These are phyloP conservation scores for Agrochola litura DNA, from an alignment of 2,888 invertebrate species.

Conservation along the genomic window DNA sequence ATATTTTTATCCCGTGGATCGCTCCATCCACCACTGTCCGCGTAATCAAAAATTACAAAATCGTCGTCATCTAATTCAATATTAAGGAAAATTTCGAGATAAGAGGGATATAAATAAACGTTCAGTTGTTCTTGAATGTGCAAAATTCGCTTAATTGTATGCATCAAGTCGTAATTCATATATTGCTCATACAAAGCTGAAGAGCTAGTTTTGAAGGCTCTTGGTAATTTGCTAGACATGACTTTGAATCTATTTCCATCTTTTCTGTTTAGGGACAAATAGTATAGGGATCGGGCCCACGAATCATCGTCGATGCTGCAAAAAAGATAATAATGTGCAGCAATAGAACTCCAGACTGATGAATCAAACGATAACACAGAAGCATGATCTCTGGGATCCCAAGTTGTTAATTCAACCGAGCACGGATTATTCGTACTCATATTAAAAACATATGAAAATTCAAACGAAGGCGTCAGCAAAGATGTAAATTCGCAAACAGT, in stretches of 20 bases:
- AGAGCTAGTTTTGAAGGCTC: constrained; percentile 71
- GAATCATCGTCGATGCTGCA: constrained; percentile 78
- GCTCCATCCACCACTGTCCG: constrained; percentile 76
- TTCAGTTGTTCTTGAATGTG: constrained; percentile 62
- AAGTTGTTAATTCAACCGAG: constrained; percentile 70
- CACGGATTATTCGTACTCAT: constrained; percentile 63
- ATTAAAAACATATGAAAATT: constrained; percentile 40
- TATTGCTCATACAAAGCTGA: constrained; percentile 53
- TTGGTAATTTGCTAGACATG: constrained; percentile 72
- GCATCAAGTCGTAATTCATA: constrained; percentile 63
- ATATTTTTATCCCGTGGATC: constrained; percentile 76
- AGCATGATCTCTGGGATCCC: constrained; percentile 74
- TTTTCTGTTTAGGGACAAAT: constrained; percentile 74
- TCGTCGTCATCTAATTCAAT: constrained; percentile 74
- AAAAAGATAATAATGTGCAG: constrained; percentile 78
- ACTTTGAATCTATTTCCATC: constrained; percentile 75
- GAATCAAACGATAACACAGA: constrained; percentile 76
- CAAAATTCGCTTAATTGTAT: constrained; percentile 64
- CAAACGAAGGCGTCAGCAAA: constrained; percentile 63
- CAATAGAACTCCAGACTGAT: constrained; percentile 76
- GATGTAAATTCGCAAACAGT: constrained; percentile 76
- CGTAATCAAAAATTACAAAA: constrained; percentile 71
- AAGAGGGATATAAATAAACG: constrained; percentile 69
- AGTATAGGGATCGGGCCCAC: constrained; percentile 77
- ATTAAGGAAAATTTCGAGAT: constrained; percentile 73